Evolutionary conservation across 2,888 invertebrate species (phyloP), one percentile per base, ranked within the genome.

Genomic region (Pomacea canaliculata): DNA sequence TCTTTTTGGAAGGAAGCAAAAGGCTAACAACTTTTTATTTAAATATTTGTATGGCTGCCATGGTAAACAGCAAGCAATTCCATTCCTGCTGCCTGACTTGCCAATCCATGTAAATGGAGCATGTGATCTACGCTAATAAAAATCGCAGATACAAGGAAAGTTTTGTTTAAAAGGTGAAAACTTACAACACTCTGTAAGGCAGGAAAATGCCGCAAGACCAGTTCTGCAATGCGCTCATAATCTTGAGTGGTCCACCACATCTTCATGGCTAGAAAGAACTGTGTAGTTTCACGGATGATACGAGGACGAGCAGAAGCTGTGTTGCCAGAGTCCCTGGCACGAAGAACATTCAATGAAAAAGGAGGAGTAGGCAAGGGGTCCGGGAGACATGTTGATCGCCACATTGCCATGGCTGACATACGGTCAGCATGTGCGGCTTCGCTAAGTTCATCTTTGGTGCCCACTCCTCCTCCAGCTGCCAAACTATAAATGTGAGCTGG

Each of bases 221-320:
- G 76, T 27, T 78, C 80, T n/a, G 80, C 78, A 48, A 80, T 80
- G 60, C 80, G 77, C 67, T 80, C 80, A 62, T 79, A 80, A 65
- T 80, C 80, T 23, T 76, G 80, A 9, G 78, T 77, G 5, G 80
- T 80, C 80, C 80, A 80, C 79, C 80, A 79, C 51, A 79, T 77
- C 70, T 80, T 80, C 23, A 77, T 75, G 49, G 78, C 75, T 71
- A 80, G 77, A 71, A 79, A 80, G 68, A 77, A 80, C 67, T 77
- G 79, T 10, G 80, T 80, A 62, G 80, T 80, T 73, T 80, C 80
- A 46, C 80, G 77, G 77, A 80, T 80, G 78, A 80, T 79, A 65
- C 78, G 77, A 23, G 78, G 80, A 37, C 78, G 70, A 23, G 78
- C 78, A 3, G 79, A 80, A 72, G 76, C 75, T 16, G 79, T 79